Conservation (phyloP, 2,113 vertebrate species). For the Lanius ludovicianus region DNA sequence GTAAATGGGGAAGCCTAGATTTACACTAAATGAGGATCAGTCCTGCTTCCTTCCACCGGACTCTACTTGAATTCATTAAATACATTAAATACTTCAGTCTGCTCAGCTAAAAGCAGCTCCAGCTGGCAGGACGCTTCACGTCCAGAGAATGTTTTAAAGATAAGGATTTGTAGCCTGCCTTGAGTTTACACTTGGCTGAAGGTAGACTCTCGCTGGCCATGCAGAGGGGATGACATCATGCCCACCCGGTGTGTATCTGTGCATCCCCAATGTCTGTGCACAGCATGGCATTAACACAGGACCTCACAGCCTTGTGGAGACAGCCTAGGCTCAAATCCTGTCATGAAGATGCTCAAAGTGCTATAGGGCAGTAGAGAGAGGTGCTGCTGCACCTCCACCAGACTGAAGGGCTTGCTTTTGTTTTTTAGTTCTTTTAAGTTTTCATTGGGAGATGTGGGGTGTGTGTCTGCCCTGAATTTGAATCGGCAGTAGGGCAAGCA, state of each 20-base stretch:
- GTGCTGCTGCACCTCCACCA: background rate
- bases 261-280: background rate
- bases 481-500: background rate
- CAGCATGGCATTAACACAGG: background rate
- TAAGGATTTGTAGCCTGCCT: slow-evolving; percentile 39
- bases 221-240: background rate
- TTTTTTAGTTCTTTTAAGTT: background rate
- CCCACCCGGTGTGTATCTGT: background rate
- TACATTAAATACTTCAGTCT: slow-evolving; percentile 31
- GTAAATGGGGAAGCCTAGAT: background rate
- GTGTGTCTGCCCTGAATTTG: background rate
- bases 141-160: slow-evolving; percentile 54
- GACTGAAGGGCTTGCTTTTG: background rate
- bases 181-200: slow-evolving; percentile 19
- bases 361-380: background rate
- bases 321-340: background rate
- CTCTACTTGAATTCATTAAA: slow-evolving; percentile 55
- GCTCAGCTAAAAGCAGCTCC: slow-evolving; percentile 44
- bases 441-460: background rate
- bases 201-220: background rate
- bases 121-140: slow-evolving; percentile 46
- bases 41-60: slow-evolving; percentile 15
- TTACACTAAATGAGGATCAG: slow-evolving; percentile 3
- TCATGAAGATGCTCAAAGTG: background rate
- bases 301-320: background rate